Conservation (phyloP, 2,113 vertebrate genomes). For the human region GRCh38 chr5:107300501-107301000, state of each 20-base stretch:
- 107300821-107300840: constrained; percentile 69
- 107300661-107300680: constrained; percentile 71
- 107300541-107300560: constrained; percentile 54
- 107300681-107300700: constrained; percentile 67
- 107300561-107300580: not conserved
- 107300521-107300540: constrained; percentile 47
- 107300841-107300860: constrained; percentile 80
- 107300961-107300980: constrained; percentile 80
- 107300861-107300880: constrained; percentile 80
- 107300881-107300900: constrained; percentile 83
- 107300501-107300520: constrained; percentile 15
- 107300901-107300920: constrained; percentile 82
- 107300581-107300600: constrained; percentile 55
- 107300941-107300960: constrained; percentile 83
- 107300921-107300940: constrained; percentile 84
- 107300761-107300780: constrained; percentile 77
- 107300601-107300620: not conserved
- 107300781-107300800: constrained; percentile 77
- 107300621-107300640: constrained; percentile 49
- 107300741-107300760: constrained; percentile 62
- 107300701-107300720: constrained; percentile 36
- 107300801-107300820: constrained; percentile 69
- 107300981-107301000: constrained; percentile 84
- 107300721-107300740: constrained; percentile 59
- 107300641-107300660: constrained; percentile 19